These are phyloP conservation scores for Ceyx margarethae DNA, from an alignment of 2,113 vertebrate species.

Conservation along the genomic window DNA sequence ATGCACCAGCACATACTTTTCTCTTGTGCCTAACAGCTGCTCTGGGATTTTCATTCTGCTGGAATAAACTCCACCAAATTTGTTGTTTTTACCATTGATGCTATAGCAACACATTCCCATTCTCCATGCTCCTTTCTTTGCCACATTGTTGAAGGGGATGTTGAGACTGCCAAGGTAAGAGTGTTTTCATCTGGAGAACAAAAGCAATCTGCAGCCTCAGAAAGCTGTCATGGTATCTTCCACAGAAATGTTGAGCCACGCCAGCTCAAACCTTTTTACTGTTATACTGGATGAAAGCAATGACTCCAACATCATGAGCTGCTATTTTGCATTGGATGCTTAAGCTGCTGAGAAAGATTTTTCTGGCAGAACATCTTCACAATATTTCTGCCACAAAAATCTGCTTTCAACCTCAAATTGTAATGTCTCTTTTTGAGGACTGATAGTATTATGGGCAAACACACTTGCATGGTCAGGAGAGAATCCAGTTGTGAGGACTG, in stretches of 20 bases:
- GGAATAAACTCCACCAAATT: not conserved
- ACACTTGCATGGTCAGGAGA: not conserved
- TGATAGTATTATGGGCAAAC: not conserved
- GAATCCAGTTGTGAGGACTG: not conserved
- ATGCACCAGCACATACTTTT: not conserved
- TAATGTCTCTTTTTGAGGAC: not conserved
- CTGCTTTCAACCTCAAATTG: constrained; percentile 35
- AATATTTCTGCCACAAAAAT: constrained; percentile 55
- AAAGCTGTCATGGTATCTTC: constrained; percentile 47
- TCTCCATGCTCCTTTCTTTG: not conserved
- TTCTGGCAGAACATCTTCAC: constrained; percentile 55
- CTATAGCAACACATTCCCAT: not conserved
- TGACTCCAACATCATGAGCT: constrained; percentile 24
- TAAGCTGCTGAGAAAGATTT: constrained; percentile 30
- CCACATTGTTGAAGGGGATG: constrained; percentile 28
- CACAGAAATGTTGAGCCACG: constrained; percentile 35
- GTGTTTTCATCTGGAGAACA: constrained; percentile 61
- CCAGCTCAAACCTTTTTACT: constrained; percentile 40
- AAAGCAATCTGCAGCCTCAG: constrained; percentile 51
- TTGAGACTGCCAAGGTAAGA: constrained; percentile 46
- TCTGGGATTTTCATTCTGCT: not conserved
- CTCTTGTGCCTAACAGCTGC: not conserved
- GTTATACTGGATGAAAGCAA: constrained; percentile 33
- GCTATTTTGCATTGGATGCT: constrained; percentile 44
- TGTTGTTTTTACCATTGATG: not conserved